Conservation (phyloP, 1,140 invertebrate genomes). For the Rhopalosiphum maidis region DNA sequence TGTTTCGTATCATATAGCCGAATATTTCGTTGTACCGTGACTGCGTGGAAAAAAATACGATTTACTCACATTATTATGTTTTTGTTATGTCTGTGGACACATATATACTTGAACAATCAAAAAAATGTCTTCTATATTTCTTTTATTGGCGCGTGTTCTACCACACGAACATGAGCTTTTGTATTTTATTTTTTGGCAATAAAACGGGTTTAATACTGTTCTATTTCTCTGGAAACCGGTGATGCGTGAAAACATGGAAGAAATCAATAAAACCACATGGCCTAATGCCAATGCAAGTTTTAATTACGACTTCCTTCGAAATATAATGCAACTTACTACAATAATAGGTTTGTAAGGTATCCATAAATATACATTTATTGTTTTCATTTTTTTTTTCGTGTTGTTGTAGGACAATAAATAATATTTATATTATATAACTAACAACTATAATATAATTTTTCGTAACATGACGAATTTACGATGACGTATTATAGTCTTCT, state of each 20-base stretch:
- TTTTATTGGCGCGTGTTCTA: slow-evolving; percentile 52
- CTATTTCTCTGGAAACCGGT: slow-evolving; percentile 36
- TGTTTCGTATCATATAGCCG: neutral
- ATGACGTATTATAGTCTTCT: neutral
- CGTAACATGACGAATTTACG: neutral
- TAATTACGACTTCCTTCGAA: slow-evolving; percentile 48
- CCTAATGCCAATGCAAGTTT: slow-evolving; percentile 54
- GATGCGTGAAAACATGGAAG: slow-evolving; percentile 51
- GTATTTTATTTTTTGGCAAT: slow-evolving; percentile 57
- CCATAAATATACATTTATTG: slow-evolving; percentile 3
- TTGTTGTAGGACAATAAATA: neutral
- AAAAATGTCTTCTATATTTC: slow-evolving; percentile 47
- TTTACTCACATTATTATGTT: slow-evolving; percentile 37
- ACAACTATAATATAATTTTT: neutral
- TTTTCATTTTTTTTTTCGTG: neutral
- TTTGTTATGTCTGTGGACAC: slow-evolving; percentile 14
- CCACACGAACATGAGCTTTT: slow-evolving; percentile 49
- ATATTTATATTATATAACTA: neutral
- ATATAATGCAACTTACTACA: neutral
- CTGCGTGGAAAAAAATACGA: neutral
- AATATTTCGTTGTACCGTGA: neutral
- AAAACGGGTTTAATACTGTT: slow-evolving; percentile 54
- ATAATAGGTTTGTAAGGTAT: slow-evolving; percentile 33
- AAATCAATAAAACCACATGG: slow-evolving; percentile 57
- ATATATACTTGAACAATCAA: slow-evolving; percentile 44